A percentile compares a stretch with the other conserved stretches of the same genome.
Conservation (phyloP, 2,888 invertebrate genomes). For the Hartigia nigra region DNA sequence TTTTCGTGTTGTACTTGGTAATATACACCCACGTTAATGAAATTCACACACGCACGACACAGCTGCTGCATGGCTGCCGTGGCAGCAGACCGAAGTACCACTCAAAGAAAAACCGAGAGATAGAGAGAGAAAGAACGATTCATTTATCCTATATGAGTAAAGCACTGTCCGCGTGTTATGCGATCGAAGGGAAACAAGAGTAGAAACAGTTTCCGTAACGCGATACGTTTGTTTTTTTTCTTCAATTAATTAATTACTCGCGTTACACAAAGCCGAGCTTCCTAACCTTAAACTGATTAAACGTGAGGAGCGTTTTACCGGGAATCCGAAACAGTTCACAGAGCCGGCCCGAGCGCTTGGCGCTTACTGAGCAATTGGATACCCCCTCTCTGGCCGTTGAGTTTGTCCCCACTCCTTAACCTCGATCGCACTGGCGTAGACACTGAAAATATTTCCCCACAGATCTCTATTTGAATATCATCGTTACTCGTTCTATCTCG, state of each 20-base stretch:
- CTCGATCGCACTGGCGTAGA: background rate
- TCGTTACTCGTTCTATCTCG: background rate
- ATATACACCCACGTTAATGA: background rate
- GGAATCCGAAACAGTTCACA: background rate
- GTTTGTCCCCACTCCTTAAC: background rate
- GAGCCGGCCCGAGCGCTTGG: background rate
- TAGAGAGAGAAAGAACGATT: constrained; percentile 15
- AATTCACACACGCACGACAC: background rate
- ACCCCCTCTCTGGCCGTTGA: background rate
- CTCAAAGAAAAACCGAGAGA: constrained; percentile 4
- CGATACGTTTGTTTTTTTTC: background rate
- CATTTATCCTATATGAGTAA: background rate
- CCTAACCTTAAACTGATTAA: background rate
- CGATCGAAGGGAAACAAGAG: background rate
- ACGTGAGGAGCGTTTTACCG: background rate
- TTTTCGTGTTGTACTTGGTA: background rate
- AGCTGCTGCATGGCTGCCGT: background rate
- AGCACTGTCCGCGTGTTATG: background rate
- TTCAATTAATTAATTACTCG: background rate
- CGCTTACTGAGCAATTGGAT: background rate
- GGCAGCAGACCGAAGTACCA: background rate
- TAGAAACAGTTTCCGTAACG: background rate
- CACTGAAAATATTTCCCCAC: background rate
- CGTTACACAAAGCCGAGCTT: background rate
- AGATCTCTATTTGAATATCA: background rate